Conservation (phyloP, 2,113 vertebrate genomes). For the Dromas ardeola region DNA sequence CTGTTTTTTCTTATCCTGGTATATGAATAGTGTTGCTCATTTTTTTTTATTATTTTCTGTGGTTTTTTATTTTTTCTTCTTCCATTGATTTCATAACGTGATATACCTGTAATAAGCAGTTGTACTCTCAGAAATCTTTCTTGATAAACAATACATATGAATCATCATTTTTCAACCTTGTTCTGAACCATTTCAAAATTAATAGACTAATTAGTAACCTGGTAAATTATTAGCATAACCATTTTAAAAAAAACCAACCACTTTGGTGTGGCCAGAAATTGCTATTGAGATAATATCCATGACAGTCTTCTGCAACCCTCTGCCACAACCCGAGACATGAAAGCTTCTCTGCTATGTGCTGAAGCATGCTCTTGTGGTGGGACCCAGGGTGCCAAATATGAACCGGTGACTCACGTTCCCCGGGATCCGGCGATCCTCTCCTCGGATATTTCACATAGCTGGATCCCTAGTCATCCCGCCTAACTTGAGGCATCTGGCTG, state of each 20-base stretch:
- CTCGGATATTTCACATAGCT: slow-evolving; percentile 54
- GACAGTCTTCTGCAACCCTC: slow-evolving; percentile 45
- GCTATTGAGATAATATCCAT: slow-evolving; percentile 29
- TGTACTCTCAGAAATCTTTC: slow-evolving; percentile 11
- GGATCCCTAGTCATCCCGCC: not conserved
- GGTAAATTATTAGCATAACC: slow-evolving; percentile 61
- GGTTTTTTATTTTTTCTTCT: not conserved
- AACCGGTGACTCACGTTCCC: not conserved
- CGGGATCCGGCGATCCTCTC: not conserved
- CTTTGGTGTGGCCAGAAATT: slow-evolving; percentile 57
- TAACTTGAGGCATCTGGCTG: not conserved
- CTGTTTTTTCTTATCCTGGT: not conserved
- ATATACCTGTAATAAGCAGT: slow-evolving; percentile 4
- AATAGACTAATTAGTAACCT: slow-evolving; percentile 66
- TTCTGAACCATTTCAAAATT: slow-evolving; percentile 62
- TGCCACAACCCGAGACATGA: slow-evolving; percentile 43
- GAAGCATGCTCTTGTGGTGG: slow-evolving; percentile 48
- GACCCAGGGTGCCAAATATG: slow-evolving; percentile 33
- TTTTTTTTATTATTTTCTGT: not conserved
- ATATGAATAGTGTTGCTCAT: not conserved
- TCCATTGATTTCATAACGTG: not conserved
- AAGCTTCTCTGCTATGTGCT: slow-evolving; percentile 64
- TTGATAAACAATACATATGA: slow-evolving; percentile 56
- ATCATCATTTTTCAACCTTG: slow-evolving; percentile 66
- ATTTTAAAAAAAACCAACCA: slow-evolving; percentile 37